Evolutionary conservation across 2,113 vertebrate genomes (phyloP).

Genomic region (Percopsis transmontana): DNA sequence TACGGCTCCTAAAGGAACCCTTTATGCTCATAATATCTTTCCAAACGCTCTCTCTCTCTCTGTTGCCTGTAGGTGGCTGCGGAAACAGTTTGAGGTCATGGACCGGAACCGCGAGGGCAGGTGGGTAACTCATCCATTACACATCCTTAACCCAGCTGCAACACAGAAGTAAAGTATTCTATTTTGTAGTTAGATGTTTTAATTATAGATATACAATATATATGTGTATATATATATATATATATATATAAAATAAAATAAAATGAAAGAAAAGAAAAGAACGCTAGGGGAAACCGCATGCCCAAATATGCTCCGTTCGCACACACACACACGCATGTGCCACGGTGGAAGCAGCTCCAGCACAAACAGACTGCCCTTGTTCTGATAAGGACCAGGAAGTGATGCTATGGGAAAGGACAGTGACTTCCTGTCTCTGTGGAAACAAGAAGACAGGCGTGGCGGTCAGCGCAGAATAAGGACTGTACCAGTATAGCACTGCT

Average conservation of each 20-base stretch:
- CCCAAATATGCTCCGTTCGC: background rate
- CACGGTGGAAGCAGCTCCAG: conserved; percentile 52
- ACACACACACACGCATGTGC: background rate
- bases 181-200: too few relatives aligned
- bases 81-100: conserved; percentile 86
- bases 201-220: too few relatives aligned
- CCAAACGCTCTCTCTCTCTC: background rate
- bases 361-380: conserved; percentile 66
- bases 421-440: conserved; percentile 69
- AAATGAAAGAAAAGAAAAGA: too few relatives aligned
- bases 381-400: conserved; percentile 64
- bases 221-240: too few relatives aligned
- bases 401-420: conserved; percentile 54
- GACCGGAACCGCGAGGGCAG: conserved; percentile 84
- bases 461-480: conserved; percentile 1
- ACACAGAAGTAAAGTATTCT: too few relatives aligned
- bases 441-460: conserved; percentile 58
- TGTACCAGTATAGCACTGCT: background rate
- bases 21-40: background rate
- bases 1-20: background rate
- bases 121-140: conserved; percentile 65
- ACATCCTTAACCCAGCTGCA: conserved; percentile 15
- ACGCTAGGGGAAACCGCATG: too few relatives aligned
- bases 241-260: too few relatives aligned
- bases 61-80: conserved; percentile 77